Conservation (phyloP, 2,888 invertebrate genomes). For the Trissonchulus sp. region DNA sequence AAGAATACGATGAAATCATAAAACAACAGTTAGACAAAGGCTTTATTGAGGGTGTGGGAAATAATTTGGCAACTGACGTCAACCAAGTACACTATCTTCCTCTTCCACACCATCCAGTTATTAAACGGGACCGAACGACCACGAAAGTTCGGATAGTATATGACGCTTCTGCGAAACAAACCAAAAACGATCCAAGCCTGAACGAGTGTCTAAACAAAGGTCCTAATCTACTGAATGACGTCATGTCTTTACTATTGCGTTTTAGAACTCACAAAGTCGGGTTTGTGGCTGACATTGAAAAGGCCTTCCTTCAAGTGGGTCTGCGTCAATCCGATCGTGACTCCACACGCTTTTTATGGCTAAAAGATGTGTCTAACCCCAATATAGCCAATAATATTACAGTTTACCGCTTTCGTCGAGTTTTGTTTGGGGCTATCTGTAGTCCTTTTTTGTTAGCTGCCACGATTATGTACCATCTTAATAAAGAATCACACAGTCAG, state of each 20-base stretch:
- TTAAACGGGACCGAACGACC: conserved; percentile 30
- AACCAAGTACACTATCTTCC: conserved; percentile 34
- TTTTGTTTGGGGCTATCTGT: too few relatives aligned
- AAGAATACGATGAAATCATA: conserved; percentile 30
- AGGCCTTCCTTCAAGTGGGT: conserved; percentile 34
- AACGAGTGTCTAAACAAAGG: conserved; percentile 36
- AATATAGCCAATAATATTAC: too few relatives aligned
- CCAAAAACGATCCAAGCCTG: conserved; percentile 28
- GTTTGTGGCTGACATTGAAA: conserved; percentile 32
- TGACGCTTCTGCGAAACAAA: conserved; percentile 36
- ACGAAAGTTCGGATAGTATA: conserved; percentile 41
- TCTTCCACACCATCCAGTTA: conserved; percentile 35
- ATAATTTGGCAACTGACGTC: too few relatives aligned
- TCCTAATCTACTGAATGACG: conserved; percentile 30
- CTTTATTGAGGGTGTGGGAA: conserved; percentile 28
- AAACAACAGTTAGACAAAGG: conserved; percentile 22
- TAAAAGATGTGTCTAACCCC: conserved; percentile 26
- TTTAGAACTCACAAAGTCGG: conserved; percentile 32
- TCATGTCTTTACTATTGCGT: conserved; percentile 32
- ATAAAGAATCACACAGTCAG: not conserved
- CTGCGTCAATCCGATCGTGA: conserved; percentile 34
- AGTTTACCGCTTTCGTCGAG: too few relatives aligned
- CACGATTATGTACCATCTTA: conserved; percentile 14
- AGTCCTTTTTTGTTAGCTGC: too few relatives aligned
- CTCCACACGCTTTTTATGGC: conserved; percentile 34